These are phyloP conservation scores for Incurvaria masculella DNA, from an alignment of 2,888 invertebrate genomes.

Conservation along the genomic window DNA sequence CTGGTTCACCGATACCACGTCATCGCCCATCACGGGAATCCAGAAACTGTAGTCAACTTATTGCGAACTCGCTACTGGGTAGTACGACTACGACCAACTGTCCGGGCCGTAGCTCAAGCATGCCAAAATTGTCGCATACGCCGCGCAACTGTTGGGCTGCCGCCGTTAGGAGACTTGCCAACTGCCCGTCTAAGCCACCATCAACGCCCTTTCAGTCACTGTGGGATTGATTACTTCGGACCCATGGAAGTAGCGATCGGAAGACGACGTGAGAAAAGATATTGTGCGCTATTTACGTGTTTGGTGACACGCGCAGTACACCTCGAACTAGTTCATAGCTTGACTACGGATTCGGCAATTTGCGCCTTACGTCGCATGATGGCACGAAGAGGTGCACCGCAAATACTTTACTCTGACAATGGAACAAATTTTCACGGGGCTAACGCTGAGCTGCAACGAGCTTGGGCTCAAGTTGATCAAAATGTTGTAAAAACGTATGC, in stretches of 20 bases:
- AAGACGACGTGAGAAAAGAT: too few relatives aligned
- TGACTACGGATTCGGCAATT: slow-evolving; percentile 5
- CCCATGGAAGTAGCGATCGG: too few relatives aligned
- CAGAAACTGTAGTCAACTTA: slow-evolving; percentile 7
- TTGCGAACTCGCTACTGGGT: slow-evolving; percentile 7
- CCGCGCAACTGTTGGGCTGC: background rate
- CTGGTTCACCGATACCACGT: slow-evolving; percentile 6
- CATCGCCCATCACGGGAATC: slow-evolving; percentile 2
- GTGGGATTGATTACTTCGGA: too few relatives aligned
- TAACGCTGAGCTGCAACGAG: background rate
- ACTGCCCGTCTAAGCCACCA: slow-evolving; percentile 1
- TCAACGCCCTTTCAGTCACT: too few relatives aligned
- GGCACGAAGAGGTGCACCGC: slow-evolving; percentile 3
- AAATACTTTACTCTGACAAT: slow-evolving; percentile 4
- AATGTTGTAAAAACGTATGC: background rate
- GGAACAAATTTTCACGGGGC: slow-evolving; percentile 7
- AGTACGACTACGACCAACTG: slow-evolving; percentile 1
- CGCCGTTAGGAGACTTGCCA: background rate
- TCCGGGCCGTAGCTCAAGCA: slow-evolving; percentile 1
- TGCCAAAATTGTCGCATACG: background rate
- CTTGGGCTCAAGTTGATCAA: background rate
- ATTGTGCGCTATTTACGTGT: too few relatives aligned
- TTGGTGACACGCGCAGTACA: too few relatives aligned
- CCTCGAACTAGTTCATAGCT: background rate
- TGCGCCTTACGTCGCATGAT: slow-evolving; percentile 3